phyloP scores from a whole-genome alignment of 1,140 invertebrate species.

The Lycorma delicatula region DNA sequence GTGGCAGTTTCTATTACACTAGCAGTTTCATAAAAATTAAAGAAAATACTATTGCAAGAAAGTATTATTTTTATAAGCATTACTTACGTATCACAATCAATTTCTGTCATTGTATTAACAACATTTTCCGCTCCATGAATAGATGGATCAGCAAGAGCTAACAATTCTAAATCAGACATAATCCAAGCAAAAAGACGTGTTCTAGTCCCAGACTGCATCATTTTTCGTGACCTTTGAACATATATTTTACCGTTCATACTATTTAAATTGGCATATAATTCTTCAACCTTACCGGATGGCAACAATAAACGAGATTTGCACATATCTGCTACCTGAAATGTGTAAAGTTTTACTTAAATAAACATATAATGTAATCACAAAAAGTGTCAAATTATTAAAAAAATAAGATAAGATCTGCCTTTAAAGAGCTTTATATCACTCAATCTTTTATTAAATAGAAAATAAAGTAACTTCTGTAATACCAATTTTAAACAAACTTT shows the following conservation, averaged over 20 bases:
- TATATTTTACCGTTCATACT: constrained; percentile 93
- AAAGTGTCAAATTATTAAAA: too few species aligned
- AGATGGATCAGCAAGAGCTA: constrained; percentile 78
- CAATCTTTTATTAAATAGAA: too few species aligned
- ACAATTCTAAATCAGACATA: constrained; percentile 66
- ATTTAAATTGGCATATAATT: constrained; percentile 73
- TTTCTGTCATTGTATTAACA: constrained; percentile 58
- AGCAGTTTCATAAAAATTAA: neutral
- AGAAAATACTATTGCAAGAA: neutral
- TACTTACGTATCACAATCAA: constrained; percentile 63
- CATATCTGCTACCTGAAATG: constrained; percentile 51
- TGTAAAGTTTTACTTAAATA: constrained; percentile 15
- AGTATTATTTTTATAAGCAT: neutral
- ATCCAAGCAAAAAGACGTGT: constrained; percentile 73
- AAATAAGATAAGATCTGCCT: too few species aligned
- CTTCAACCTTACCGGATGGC: constrained; percentile 79
- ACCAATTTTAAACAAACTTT: too few species aligned
- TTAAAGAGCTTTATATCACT: too few species aligned
- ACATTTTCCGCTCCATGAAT: constrained; percentile 78
- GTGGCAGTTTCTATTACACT: too few species aligned
- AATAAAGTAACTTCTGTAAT: too few species aligned
- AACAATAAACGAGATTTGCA: constrained; percentile 72
- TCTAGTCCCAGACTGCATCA: constrained; percentile 59
- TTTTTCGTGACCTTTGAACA: constrained; percentile 78
- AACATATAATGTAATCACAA: too few species aligned